Evolutionary conservation across 2,888 invertebrate species (phyloP), one percentile per base, ranked within the genome.

Genomic region (Liopterus haemorrhoidalis): DNA sequence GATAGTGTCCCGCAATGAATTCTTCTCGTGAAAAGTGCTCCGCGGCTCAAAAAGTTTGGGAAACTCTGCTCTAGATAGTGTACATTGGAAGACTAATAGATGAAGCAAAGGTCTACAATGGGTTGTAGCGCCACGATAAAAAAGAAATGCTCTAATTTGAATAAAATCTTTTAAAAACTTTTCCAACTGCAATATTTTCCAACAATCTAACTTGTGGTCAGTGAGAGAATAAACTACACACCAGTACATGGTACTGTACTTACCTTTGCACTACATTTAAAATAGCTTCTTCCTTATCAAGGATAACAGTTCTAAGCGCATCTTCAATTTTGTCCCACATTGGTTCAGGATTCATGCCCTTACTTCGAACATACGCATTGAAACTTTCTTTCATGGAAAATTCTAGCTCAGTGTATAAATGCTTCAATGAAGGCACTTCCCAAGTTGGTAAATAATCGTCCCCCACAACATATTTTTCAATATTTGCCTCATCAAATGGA

Each of bases 361-460:
- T 64, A 22, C 75, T 72, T 36, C 68, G 67, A 0, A 82, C 73
- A 57, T 85, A 88, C 1, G 84, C 79, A 62, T 93, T 86, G 52
- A 97, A 84, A 2, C 90, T 78, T 38, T 86, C 84, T 60, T 85
- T 88, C 86, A 92, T 92, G 3, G 86, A 81, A 55, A 82, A 83
- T 2, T 86, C 85, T 25, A 85, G 69, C 1, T 75, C 73, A 1
- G 74, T 76, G 61, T 85, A 87, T 48, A 81, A 81, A 52, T 79
- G 76, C 12, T 76, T 74, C 27, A 91, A 65, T 0, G 83, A 82
- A 0, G 88, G 85, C 5, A 96, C 83, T 64, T 95, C 77, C 97
- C 96, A 97, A 6, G 87, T 83, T 0, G 97, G 96, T 28, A 90
- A 70, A 63, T 97, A 97, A 63, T 94, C 87, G 63, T 95, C 94